Evolutionary conservation across 2,888 invertebrate genomes (phyloP), one percentile per base, ranked within the genome.

Genomic region (Argyresthia goedartella): DNA sequence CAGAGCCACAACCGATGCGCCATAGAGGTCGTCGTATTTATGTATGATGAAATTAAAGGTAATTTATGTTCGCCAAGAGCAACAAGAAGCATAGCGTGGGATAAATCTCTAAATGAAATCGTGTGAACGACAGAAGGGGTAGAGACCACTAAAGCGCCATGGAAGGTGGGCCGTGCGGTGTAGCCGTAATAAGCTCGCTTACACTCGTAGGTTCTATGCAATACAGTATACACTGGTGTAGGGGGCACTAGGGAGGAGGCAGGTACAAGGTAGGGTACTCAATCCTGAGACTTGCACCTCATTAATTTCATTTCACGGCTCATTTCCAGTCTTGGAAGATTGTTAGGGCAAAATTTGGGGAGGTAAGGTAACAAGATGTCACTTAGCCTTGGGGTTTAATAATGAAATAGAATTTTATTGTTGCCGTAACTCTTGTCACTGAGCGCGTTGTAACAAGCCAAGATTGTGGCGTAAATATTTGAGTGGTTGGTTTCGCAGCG

Each of bases 111-210:
- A 44, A 15, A 15, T 14, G 14, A 16, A 44, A 39, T 4, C 35
- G 36, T 48, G 48, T 48, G 36, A 48, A 48, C 36, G 25, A 15
- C n/a, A 35, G 15, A 36, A 9, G 36, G 36, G 48, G 36, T 15
- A 13, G 13, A n/a, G 14, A 48, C 13, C 48, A 35, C 36, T 35
- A 48, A 48, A n/a, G 15, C 34, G 48, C 48, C 36, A 36, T 36
- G 48, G 36, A 48, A 48, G 48, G 48, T 48, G 36, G 6, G 16
- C 56, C 59, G 54, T 53, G 59, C 63, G 66, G 65, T 67, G 66
- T 64, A 56, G 63, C 63, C 60, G 62, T 71, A 73, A 70, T 71
- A 74, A 72, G 73, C 68, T 64, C 59, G 65, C 60, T 61, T 64
- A 66, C 13, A 35, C 15, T 10, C 15, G 25, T 25, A 4, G 3